Evolutionary conservation across 2,113 vertebrate genomes (phyloP).

Genomic region (Podarcis cretensis): DNA sequence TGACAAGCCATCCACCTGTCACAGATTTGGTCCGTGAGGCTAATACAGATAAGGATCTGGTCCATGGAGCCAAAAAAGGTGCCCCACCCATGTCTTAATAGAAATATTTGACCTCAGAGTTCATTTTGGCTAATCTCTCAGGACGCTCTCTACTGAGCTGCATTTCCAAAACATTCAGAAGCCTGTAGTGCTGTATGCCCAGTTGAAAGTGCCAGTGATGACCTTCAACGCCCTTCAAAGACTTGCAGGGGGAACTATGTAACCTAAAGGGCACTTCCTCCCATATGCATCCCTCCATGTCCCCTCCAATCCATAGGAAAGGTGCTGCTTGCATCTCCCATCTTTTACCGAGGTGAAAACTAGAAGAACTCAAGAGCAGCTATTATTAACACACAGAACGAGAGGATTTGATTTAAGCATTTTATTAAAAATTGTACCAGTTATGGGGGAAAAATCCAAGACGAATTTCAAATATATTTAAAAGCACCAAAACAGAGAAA

Average conservation of each 20-base stretch:
- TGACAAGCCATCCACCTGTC: too few relatives aligned
- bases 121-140: neutral
- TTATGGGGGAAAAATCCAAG: constrained; percentile 67
- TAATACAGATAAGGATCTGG: too few relatives aligned
- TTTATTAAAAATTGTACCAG: constrained; percentile 87
- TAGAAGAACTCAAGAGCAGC: neutral
- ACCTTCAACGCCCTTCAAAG: neutral
- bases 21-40: too few relatives aligned
- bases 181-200: neutral
- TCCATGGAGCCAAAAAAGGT: too few relatives aligned
- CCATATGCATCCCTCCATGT: neutral
- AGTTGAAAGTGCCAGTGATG: neutral
- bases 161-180: neutral
- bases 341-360: neutral
- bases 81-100: too few relatives aligned
- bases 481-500: constrained; percentile 71
- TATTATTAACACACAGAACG: constrained; percentile 27
- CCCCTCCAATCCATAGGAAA: neutral
- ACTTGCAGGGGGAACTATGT: too few relatives aligned
- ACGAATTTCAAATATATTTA: constrained; percentile 56
- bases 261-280: neutral
- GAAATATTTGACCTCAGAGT: too few relatives aligned
- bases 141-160: neutral
- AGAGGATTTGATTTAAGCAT: constrained; percentile 69
- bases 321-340: neutral